A percentile compares a stretch with the other conserved stretches of the same genome.
These are phyloP conservation scores for Caenorhabditis wallacei DNA, from an alignment of 2,888 invertebrate genomes.

Conservation along the genomic window DNA sequence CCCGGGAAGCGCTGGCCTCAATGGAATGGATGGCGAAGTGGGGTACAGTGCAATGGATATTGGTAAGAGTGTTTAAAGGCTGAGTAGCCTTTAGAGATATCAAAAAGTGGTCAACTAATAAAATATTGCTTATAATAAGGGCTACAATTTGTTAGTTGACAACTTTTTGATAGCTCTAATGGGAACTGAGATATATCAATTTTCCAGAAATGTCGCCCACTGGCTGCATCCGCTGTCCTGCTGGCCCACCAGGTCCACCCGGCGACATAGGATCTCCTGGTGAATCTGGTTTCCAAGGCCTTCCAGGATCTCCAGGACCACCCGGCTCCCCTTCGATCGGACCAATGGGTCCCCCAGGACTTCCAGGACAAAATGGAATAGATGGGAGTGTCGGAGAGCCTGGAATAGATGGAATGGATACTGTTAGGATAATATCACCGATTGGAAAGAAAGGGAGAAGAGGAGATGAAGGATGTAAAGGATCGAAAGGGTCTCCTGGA, in stretches of 20 bases:
- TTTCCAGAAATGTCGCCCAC: constrained; percentile 36
- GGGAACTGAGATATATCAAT: no score
- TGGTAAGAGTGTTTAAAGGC: background rate
- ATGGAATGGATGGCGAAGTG: constrained; percentile 12
- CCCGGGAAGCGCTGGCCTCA: constrained; percentile 17
- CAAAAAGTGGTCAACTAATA: no score
- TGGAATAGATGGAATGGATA: constrained; percentile 38
- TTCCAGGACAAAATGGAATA: constrained; percentile 23
- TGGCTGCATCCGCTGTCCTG: constrained; percentile 51
- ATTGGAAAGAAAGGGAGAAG: constrained; percentile 14
- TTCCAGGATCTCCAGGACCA: constrained; percentile 28
- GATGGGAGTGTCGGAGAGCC: constrained; percentile 39
- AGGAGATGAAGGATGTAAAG: constrained; percentile 45
- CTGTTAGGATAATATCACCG: constrained; percentile 10
- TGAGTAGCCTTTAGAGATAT: no score
- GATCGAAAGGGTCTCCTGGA: constrained; percentile 38
- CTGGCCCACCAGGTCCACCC: constrained; percentile 34
- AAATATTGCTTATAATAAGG: no score
- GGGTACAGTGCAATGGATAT: constrained; percentile 31
- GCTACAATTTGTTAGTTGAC: no score
- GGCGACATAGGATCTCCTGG: constrained; percentile 36
- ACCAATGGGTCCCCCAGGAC: constrained; percentile 25
- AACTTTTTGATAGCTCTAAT: no score
- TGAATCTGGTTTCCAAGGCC: constrained; percentile 16
- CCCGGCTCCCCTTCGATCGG: constrained; percentile 21